phyloP scores from a whole-genome alignment of 2,888 invertebrate genomes.

The Cephus runcator region DNA sequence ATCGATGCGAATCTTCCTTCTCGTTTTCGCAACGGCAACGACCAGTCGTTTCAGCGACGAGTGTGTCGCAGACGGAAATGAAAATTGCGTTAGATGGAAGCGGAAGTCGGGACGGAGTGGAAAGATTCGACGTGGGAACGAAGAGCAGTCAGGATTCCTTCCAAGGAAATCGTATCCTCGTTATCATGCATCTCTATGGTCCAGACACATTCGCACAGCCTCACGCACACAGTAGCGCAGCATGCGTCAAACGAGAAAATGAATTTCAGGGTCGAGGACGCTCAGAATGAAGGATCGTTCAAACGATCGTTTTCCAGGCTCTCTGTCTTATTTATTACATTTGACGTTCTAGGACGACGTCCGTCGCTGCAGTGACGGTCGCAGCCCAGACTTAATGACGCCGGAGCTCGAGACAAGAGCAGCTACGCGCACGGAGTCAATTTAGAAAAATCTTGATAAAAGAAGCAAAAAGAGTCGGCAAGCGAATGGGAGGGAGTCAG shows the following conservation, averaged over 20 bases:
- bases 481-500: background rate
- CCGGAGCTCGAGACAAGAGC: too few species aligned
- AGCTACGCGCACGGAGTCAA: background rate
- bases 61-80: background rate
- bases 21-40: background rate
- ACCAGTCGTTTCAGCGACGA: background rate
- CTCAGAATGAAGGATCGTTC: background rate
- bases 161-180: background rate
- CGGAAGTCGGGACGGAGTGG: background rate
- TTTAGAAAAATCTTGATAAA: slow-evolving; percentile 8
- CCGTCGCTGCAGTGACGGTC: background rate
- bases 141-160: background rate
- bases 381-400: background rate
- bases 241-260: background rate
- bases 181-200: background rate
- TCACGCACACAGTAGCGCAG: background rate
- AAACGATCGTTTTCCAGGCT: background rate
- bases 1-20: background rate
- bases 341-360: background rate
- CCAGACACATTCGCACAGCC: background rate
- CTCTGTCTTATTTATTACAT: background rate
- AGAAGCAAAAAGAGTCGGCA: slow-evolving; percentile 11
- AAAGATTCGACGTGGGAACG: background rate
- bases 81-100: background rate
- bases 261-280: background rate